Percentiles rank a stretch among this genome's conserved stretches.
Conservation (phyloP, 2,797 vertebrate species). For the Epinephelus malabaricus region DNA sequence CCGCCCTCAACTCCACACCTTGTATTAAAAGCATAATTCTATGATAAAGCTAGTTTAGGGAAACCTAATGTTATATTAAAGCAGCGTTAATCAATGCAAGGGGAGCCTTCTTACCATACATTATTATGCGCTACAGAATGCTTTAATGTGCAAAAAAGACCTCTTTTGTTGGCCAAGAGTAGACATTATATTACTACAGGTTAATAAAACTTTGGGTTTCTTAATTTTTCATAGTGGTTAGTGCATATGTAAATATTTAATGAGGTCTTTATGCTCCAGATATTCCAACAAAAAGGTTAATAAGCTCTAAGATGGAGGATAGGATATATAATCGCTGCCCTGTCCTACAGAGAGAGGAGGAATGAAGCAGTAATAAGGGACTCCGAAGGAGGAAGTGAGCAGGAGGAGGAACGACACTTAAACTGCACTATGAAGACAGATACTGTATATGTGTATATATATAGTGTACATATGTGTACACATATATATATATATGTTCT, state of each 20-base stretch:
- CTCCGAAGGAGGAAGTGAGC: constrained; percentile 42
- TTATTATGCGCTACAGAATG: constrained; percentile 84
- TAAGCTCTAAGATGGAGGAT: constrained; percentile 82
- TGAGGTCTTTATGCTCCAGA: constrained; percentile 85
- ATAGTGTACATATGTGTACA: too few relatives aligned
- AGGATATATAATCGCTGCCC: constrained; percentile 74
- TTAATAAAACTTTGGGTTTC: constrained; percentile 88
- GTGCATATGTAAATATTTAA: constrained; percentile 89
- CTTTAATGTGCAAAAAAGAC: constrained; percentile 84
- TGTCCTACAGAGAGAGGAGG: constrained; percentile 70
- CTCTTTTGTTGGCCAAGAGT: constrained; percentile 77
- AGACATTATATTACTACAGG: constrained; percentile 87
- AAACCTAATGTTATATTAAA: constrained; percentile 90
- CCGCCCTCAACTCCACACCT: constrained; percentile 70
- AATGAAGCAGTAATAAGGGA: constrained; percentile 64
- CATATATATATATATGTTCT: too few relatives aligned
- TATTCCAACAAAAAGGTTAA: constrained; percentile 87
- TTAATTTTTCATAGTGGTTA: constrained; percentile 88
- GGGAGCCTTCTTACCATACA: constrained; percentile 82
- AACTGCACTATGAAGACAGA: constrained; percentile 42
- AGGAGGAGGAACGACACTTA: constrained; percentile 37
- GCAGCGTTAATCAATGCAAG: constrained; percentile 84
- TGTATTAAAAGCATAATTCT: constrained; percentile 85
- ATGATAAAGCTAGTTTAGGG: constrained; percentile 87
- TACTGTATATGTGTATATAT: too few relatives aligned